These are phyloP conservation scores for Temnothorax unifasciatus DNA, from an alignment of 2,888 invertebrate species.

Conservation along the genomic window DNA sequence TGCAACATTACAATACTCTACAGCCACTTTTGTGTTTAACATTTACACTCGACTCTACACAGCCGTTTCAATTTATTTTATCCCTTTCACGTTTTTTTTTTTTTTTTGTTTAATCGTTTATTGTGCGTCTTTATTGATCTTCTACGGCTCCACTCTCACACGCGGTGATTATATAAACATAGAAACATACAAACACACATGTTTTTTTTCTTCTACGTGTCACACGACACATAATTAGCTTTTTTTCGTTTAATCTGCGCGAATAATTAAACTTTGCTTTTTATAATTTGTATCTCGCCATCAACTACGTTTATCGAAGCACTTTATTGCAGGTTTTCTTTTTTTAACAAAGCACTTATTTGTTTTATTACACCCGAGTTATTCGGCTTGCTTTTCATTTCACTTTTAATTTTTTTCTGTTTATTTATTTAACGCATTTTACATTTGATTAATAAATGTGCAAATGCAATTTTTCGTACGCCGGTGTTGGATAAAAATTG, in stretches of 20 bases:
- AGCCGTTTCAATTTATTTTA: conserved; percentile 46
- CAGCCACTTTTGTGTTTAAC: conserved; percentile 52
- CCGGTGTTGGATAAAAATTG: conserved; percentile 47
- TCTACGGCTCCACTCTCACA: conserved; percentile 76
- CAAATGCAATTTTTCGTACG: conserved; percentile 40
- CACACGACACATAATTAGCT: conserved; percentile 65
- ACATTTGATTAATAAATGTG: conserved; percentile 42
- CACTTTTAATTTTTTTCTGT: not conserved
- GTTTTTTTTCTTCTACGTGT: conserved; percentile 70
- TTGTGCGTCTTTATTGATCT: conserved; percentile 73
- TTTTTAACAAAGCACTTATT: conserved; percentile 82
- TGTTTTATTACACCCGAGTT: conserved; percentile 76
- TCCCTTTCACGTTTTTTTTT: conserved; percentile 33
- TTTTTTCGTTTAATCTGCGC: conserved; percentile 63
- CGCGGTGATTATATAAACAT: conserved; percentile 83
- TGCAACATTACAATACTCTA: conserved; percentile 51
- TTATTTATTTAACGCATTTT: conserved; percentile 32
- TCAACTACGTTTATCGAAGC: conserved; percentile 78
- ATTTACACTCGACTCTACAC: conserved; percentile 50
- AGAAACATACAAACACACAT: conserved; percentile 84
- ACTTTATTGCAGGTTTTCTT: conserved; percentile 79
- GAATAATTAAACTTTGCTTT: conserved; percentile 69
- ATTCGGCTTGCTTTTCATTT: conserved; percentile 25
- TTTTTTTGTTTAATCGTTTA: conserved; percentile 66
- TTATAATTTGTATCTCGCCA: conserved; percentile 69